A percentile compares a stretch with the other conserved stretches of the same genome.
Conservation (phyloP, 2,888 invertebrate genomes). For the Hypsopygia costalis region DNA sequence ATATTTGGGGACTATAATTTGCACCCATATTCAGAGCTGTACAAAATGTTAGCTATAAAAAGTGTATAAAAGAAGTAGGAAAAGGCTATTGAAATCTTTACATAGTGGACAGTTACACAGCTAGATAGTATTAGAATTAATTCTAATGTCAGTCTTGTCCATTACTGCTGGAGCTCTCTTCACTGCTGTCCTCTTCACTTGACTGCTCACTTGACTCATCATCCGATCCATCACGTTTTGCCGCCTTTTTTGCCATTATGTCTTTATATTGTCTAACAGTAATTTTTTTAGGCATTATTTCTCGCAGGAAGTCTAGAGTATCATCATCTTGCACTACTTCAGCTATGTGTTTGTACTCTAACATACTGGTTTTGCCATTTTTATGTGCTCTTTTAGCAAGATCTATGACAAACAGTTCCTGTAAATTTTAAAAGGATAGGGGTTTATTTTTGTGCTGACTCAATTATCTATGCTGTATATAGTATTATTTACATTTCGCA, state of each 20-base stretch:
- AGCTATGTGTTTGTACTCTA: conserved; percentile 86
- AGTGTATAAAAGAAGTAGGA: too few relatives aligned
- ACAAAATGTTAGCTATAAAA: too few relatives aligned
- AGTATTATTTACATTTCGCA: too few relatives aligned
- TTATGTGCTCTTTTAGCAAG: conserved; percentile 82
- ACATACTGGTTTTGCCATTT: conserved; percentile 67
- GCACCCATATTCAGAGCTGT: too few relatives aligned
- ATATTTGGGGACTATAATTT: too few relatives aligned
- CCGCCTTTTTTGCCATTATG: conserved; percentile 81
- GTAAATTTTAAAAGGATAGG: conserved; percentile 25
- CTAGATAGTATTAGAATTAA: too few relatives aligned
- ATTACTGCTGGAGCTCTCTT: conserved; percentile 52
- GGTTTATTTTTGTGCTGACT: too few relatives aligned
- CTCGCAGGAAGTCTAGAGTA: conserved; percentile 84
- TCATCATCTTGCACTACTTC: conserved; percentile 85
- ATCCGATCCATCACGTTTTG: conserved; percentile 45
- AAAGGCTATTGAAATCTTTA: too few relatives aligned
- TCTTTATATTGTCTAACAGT: conserved; percentile 84
- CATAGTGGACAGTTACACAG: too few relatives aligned
- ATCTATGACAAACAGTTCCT: conserved; percentile 86
- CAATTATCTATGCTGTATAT: too few relatives aligned
- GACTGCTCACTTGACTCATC: conserved; percentile 57
- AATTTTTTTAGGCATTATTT: conserved; percentile 88
- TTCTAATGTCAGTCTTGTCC: conserved; percentile 53
- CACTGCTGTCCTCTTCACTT: conserved; percentile 50